These are phyloP conservation scores for Larimichthys polyactis DNA, from an alignment of 2,113 vertebrate genomes.

Conservation along the genomic window DNA sequence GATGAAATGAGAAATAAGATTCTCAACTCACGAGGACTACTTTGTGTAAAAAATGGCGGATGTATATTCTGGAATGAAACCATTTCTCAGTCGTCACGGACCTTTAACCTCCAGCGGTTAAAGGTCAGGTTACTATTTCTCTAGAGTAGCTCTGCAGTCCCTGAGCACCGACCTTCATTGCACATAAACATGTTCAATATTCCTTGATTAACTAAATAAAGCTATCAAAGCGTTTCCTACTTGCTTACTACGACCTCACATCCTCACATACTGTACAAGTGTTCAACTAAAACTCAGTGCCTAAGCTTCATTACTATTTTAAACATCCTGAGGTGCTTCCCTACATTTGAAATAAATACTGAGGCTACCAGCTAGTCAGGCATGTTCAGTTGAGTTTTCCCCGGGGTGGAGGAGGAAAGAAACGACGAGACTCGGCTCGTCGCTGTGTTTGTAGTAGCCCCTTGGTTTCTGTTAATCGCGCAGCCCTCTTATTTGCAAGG, in stretches of 20 bases:
- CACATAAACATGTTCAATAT: constrained; percentile 61
- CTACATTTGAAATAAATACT: constrained; percentile 50
- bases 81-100: constrained; percentile 39
- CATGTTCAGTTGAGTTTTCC: constrained; percentile 39
- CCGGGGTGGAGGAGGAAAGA: constrained; percentile 47
- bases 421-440: constrained; percentile 38
- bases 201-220: constrained; percentile 72
- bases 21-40: background rate
- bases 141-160: constrained; percentile 68
- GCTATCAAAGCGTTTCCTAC: constrained; percentile 65
- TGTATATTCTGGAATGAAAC: constrained; percentile 38
- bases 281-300: constrained; percentile 32
- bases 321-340: constrained; percentile 69
- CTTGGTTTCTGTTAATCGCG: constrained; percentile 37
- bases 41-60: background rate
- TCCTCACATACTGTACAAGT: constrained; percentile 33
- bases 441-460: constrained; percentile 56
- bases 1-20: background rate
- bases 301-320: constrained; percentile 41
- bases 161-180: constrained; percentile 81
- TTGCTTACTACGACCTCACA: constrained; percentile 23
- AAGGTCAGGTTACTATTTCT: constrained; percentile 28
- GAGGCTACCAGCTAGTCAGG: constrained; percentile 54
- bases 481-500: constrained; percentile 69
- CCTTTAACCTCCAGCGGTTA: constrained; percentile 56